phyloP scores from a whole-genome alignment of 2,797 vertebrate genomes.

The Thaleichthys pacificus region DNA sequence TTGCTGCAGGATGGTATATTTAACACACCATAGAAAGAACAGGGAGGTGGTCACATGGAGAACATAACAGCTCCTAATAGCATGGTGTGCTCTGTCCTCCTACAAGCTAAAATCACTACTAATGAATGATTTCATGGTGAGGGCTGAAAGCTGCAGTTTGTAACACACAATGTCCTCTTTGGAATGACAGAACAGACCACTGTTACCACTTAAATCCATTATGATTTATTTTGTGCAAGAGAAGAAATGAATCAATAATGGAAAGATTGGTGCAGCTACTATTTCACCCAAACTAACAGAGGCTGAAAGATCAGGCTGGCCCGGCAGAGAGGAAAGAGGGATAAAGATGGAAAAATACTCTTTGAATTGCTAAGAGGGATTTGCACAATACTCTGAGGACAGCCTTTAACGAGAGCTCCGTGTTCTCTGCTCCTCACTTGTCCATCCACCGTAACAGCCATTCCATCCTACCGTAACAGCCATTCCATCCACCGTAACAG shows the following conservation, averaged over 20 bases:
- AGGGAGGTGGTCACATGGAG: background rate
- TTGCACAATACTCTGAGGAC: slow-evolving; percentile 33
- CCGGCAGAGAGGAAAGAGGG: background rate
- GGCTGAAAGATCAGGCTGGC: background rate
- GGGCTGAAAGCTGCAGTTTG: background rate
- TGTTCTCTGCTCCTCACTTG: slow-evolving; percentile 33
- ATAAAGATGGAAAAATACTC: background rate
- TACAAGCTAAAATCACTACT: background rate
- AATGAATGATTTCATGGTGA: background rate
- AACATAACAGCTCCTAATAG: background rate
- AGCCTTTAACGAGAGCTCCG: slow-evolving; percentile 42
- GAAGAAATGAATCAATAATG: slow-evolving; percentile 9
- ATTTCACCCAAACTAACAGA: slow-evolving; percentile 3
- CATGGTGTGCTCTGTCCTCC: background rate
- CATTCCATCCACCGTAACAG: slow-evolving; percentile 26
- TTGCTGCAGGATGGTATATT: slow-evolving; percentile 3
- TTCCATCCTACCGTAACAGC: slow-evolving; percentile 22
- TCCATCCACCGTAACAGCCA: slow-evolving; percentile 32
- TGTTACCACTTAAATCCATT: background rate
- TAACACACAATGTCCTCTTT: background rate
- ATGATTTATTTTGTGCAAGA: background rate
- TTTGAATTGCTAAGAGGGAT: slow-evolving; percentile 29
- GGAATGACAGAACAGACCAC: background rate
- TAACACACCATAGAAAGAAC: background rate
- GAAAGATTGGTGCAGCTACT: background rate